Percentiles rank a stretch among this genome's conserved stretches.
Evolutionary conservation across 2,113 vertebrate genomes (phyloP).

Genomic region (Gymnogyps californianus): DNA sequence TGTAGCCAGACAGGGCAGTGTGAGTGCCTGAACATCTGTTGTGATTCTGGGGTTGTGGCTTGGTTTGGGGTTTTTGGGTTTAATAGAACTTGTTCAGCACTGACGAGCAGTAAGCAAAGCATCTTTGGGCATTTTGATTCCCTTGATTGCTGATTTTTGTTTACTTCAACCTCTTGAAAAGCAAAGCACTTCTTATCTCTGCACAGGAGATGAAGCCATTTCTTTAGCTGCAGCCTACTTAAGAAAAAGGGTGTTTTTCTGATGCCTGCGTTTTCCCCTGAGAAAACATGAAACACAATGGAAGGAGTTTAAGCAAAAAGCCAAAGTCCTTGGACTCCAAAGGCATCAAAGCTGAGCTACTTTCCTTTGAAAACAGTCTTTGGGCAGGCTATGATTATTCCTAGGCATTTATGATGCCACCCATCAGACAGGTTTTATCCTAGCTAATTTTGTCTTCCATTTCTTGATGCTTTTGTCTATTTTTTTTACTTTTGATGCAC

Average conservation of each 20-base stretch:
- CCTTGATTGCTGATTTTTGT: slow-evolving; percentile 37
- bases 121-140: slow-evolving; percentile 4
- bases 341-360: slow-evolving; percentile 46
- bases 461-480: background rate
- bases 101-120: background rate
- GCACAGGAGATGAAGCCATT: background rate
- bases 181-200: slow-evolving; percentile 5
- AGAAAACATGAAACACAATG: slow-evolving; percentile 43
- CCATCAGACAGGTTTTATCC: slow-evolving; percentile 4
- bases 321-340: slow-evolving; percentile 13
- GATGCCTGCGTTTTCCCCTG: slow-evolving; percentile 4
- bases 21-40: background rate
- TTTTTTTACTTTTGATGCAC: slow-evolving; percentile 18
- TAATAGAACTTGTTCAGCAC: background rate
- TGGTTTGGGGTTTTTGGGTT: background rate
- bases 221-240: slow-evolving; percentile 28
- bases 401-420: background rate
- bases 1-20: background rate
- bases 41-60: background rate
- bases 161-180: slow-evolving; percentile 36
- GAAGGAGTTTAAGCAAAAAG: slow-evolving; percentile 18
- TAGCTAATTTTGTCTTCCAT: slow-evolving; percentile 25
- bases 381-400: slow-evolving; percentile 23
- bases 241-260: slow-evolving; percentile 19
- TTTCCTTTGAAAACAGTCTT: slow-evolving; percentile 50